Conservation (phyloP, 2,888 invertebrate genomes). For the Leptura quadrifasciata region DNA sequence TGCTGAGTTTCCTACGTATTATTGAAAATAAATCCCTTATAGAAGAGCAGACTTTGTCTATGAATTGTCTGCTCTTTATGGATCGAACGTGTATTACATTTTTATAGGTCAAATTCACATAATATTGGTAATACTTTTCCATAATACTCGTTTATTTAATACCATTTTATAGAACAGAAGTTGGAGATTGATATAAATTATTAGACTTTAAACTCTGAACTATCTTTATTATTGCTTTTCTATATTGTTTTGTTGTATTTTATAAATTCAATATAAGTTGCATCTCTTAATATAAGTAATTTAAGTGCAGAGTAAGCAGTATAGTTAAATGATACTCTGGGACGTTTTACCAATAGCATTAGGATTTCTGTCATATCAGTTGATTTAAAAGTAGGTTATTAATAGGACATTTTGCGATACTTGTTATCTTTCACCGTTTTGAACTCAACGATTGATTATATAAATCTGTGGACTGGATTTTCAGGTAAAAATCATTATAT, state of each 20-base stretch:
- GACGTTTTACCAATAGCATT: too few relatives aligned
- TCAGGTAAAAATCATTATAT: too few relatives aligned
- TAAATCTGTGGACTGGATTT: too few relatives aligned
- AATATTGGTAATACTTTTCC: slow-evolving; percentile 26
- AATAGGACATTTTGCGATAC: too few relatives aligned
- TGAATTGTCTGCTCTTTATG: slow-evolving; percentile 32
- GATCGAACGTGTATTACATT: slow-evolving; percentile 35
- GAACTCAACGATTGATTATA: too few relatives aligned
- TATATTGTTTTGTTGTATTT: not conserved
- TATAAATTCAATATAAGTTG: not conserved
- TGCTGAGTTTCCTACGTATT: slow-evolving; percentile 4
- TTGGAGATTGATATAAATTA: slow-evolving; percentile 10
- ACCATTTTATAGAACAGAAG: slow-evolving; percentile 2
- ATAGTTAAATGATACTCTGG: not conserved
- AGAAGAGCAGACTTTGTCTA: slow-evolving; percentile 11
- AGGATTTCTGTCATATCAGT: too few relatives aligned
- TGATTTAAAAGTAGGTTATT: too few relatives aligned
- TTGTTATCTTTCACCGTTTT: too few relatives aligned
- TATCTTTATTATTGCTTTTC: not conserved
- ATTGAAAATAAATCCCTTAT: slow-evolving; percentile 35
- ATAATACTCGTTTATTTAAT: slow-evolving; percentile 19
- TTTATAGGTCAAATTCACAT: slow-evolving; percentile 22
- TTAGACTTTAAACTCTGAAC: slow-evolving; percentile 1
- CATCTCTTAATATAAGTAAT: not conserved
- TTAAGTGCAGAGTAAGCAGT: not conserved